These are phyloP conservation scores for Drosophila virilis DNA, from an alignment of 1,140 invertebrate genomes.

Conservation along the genomic window DNA sequence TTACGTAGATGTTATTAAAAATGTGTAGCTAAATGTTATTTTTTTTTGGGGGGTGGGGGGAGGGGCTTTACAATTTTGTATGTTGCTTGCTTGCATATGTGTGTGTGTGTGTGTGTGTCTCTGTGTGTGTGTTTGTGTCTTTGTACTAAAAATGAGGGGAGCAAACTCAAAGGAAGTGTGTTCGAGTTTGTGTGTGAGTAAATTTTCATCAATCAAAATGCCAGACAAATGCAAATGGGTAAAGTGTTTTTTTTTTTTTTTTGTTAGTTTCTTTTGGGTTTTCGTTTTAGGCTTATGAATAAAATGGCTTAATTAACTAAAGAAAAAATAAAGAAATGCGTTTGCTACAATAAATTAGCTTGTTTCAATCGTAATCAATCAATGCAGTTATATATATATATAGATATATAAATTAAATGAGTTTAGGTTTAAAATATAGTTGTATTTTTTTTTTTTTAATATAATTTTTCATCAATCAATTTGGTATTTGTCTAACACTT, in stretches of 20 bases:
- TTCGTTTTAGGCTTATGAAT: slow-evolving; percentile 8
- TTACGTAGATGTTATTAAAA: slow-evolving; percentile 27
- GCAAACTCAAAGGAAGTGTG: slow-evolving; percentile 28
- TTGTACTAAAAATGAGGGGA: slow-evolving; percentile 37
- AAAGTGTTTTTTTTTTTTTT: background rate
- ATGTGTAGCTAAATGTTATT: slow-evolving; percentile 30
- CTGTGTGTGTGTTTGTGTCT: background rate
- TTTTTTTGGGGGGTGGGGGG: slow-evolving; percentile 17
- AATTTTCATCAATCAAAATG: slow-evolving; percentile 35
- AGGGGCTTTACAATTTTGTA: slow-evolving; percentile 35
- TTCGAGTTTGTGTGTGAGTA: slow-evolving; percentile 1
- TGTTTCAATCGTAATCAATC: slow-evolving; percentile 35
- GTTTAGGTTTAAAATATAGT: slow-evolving; percentile 16
- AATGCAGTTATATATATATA: slow-evolving; percentile 20
- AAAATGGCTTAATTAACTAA: slow-evolving; percentile 33
- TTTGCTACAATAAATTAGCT: slow-evolving; percentile 38
- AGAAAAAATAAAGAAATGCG: slow-evolving; percentile 19
- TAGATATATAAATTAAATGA: slow-evolving; percentile 27
- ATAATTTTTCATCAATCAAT: slow-evolving; percentile 15
- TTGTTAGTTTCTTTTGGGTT: slow-evolving; percentile 1
- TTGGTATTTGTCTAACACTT: slow-evolving; percentile 40
- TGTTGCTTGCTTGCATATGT: slow-evolving; percentile 62
- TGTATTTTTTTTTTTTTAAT: slow-evolving; percentile 6
- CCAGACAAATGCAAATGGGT: slow-evolving; percentile 59
- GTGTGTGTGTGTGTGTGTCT: slow-evolving; percentile 25